Base-by-base conservation (phyloP, 2,797 vertebrate genomes). In the Oreortyx pictus region DNA sequence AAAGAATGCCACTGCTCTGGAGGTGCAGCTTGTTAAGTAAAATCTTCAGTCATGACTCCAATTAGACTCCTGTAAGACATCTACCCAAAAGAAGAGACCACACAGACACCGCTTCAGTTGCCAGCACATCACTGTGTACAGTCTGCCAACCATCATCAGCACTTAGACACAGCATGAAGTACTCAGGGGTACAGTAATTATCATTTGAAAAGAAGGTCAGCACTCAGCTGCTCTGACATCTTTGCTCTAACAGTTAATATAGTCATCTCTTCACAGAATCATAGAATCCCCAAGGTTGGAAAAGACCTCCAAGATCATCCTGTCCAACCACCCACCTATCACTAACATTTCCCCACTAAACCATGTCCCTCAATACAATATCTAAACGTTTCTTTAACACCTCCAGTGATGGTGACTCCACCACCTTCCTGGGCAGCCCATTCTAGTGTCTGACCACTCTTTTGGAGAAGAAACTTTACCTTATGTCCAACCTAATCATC, bases 61-160 rank as follows among this genome's bases (percentile, higher is more conserved):
- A 5, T 7, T 61, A 57, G 54, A 12, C 31, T 4, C 9, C 4
- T 4, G 14, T 19, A 6, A 7, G 29, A 17, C 7, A 23, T 5
- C 9, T 12, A 44, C 14, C 37, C 7, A 7, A 13, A 56, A 52
- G 10, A 29, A 22, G 8, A 78, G 24, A 59, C 12, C 61, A 27
- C 44, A 68, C 0, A 1, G 17, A 22, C 1, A 2, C 7, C 4
- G 15, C 57, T 74, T 41, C 24, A 7, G 6, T 60, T 31, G 54
- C n/a, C 50, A 74, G 39, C 25, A 60, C 16, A 5, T 10, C 3
- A 1, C 39, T 12, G 3, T 33, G 62, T 5, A 39, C 3, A 3
- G 7, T 17, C 27, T 20, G 25, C 17, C 0, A 35, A 25, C 33
- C 46, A 20, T 1, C 14, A 8, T 27, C 9, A 31, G 54, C 44